A percentile compares a stretch with the other conserved stretches of the same genome.
Conservation (phyloP, 2,888 invertebrate genomes). For the Harpagoxenus sublaevis region DNA sequence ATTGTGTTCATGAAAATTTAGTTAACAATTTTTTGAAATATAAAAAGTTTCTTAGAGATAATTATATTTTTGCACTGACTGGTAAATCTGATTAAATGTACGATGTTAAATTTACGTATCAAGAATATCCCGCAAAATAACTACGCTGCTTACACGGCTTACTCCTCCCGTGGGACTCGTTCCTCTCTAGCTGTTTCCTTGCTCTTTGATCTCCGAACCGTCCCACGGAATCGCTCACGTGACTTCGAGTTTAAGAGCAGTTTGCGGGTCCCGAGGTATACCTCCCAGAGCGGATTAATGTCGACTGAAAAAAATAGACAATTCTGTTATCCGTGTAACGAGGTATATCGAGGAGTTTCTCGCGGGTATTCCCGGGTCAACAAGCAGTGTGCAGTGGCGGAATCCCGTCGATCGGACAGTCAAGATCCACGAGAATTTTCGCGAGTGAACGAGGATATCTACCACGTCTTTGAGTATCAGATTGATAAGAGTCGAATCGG, state of each 20-base stretch:
- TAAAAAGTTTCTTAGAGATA: neutral
- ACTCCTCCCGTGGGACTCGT: slow-evolving; percentile 39
- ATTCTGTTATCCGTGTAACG: slow-evolving; percentile 80
- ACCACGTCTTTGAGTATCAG: slow-evolving; percentile 36
- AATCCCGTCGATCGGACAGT: slow-evolving; percentile 24
- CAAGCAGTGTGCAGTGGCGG: neutral
- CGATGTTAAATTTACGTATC: slow-evolving; percentile 19
- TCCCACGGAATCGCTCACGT: slow-evolving; percentile 69
- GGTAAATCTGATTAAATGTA: slow-evolving; percentile 24
- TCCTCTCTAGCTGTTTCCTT: slow-evolving; percentile 52
- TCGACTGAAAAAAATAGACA: slow-evolving; percentile 76
- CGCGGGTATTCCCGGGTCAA: slow-evolving; percentile 42
- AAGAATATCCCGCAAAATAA: slow-evolving; percentile 40
- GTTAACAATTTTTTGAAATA: neutral
- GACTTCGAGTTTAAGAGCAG: slow-evolving; percentile 72
- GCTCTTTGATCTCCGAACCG: slow-evolving; percentile 78
- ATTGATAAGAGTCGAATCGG: slow-evolving; percentile 55
- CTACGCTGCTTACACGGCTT: slow-evolving; percentile 16
- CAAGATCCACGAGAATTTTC: slow-evolving; percentile 16
- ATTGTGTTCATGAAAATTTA: neutral
- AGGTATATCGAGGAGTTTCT: slow-evolving; percentile 70
- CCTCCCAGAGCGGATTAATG: slow-evolving; percentile 63
- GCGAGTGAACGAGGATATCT: neutral
- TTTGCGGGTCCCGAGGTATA: slow-evolving; percentile 64
- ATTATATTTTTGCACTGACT: neutral